phyloP scores from a whole-genome alignment of 2,888 invertebrate genomes.

The Orthosia incerta region DNA sequence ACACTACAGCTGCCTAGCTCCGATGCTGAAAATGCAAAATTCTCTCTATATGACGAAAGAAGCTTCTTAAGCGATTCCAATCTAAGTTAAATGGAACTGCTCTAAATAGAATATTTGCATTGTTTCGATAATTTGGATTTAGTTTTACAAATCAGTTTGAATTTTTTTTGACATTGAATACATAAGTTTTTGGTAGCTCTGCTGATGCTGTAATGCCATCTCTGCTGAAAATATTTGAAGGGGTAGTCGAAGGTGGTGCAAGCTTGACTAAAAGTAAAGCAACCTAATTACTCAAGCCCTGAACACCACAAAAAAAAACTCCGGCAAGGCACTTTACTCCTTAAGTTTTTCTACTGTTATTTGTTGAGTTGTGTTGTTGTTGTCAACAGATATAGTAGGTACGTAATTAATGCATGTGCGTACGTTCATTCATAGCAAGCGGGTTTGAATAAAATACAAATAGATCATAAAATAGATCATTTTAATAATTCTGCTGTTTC shows the following conservation, averaged over 20 bases:
- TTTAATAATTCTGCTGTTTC: slow-evolving; percentile 13
- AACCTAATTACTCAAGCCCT: background rate
- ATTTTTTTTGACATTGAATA: too few species aligned
- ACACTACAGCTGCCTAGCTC: too few species aligned
- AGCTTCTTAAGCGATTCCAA: too few species aligned
- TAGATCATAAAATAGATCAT: slow-evolving; percentile 1
- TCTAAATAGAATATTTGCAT: background rate
- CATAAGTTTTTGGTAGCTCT: too few species aligned
- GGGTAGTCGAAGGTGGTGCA: background rate
- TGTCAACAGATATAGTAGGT: slow-evolving; percentile 20
- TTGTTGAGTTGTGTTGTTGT: slow-evolving; percentile 40
- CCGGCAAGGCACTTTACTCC: background rate
- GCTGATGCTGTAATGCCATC: background rate
- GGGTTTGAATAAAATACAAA: slow-evolving; percentile 12
- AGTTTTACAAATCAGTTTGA: too few species aligned
- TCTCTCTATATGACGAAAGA: too few species aligned
- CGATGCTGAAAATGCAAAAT: too few species aligned
- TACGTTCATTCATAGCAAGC: slow-evolving; percentile 2
- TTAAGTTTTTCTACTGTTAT: background rate
- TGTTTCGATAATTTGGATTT: background rate
- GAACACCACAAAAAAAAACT: background rate
- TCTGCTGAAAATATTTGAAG: background rate
- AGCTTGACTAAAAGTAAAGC: background rate
- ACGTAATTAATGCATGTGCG: slow-evolving; percentile 8
- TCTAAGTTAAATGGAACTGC: too few species aligned